Percentiles rank a stretch among this genome's conserved stretches.
Conservation (phyloP, 2,113 vertebrate genomes). For the Melospiza melodia region DNA sequence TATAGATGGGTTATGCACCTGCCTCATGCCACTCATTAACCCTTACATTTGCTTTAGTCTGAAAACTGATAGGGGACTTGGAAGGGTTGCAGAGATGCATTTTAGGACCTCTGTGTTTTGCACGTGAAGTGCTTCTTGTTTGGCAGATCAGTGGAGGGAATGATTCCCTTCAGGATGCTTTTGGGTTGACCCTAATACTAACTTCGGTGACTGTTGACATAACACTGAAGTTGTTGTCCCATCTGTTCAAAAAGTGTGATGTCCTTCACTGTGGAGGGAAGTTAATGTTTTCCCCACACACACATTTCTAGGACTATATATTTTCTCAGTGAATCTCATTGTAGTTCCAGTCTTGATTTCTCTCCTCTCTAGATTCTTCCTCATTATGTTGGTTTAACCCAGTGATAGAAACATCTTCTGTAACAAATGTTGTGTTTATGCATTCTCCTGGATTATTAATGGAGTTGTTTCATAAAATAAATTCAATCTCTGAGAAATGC, state of each 20-base stretch:
- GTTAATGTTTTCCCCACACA: not conserved
- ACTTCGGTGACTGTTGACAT: not conserved
- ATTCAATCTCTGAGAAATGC: not conserved
- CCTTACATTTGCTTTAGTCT: not conserved
- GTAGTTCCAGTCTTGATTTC: not conserved
- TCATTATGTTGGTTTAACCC: not conserved
- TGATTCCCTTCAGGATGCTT: not conserved
- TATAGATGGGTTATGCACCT: not conserved
- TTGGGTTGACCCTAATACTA: not conserved
- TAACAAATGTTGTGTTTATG: constrained; percentile 14
- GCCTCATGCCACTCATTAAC: not conserved
- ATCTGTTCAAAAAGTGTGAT: not conserved
- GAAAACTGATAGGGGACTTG: not conserved
- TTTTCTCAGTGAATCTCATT: not conserved
- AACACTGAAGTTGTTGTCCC: not conserved
- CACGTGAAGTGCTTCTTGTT: not conserved
- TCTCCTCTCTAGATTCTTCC: not conserved
- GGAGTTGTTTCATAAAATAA: constrained; percentile 17
- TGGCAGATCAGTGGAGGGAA: not conserved
- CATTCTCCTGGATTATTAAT: not conserved
- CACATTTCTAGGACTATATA: not conserved
- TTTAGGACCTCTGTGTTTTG: not conserved
- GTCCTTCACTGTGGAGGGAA: not conserved
- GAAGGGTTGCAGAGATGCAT: not conserved
- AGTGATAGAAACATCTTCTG: not conserved